Base-by-base conservation (phyloP, 2,888 invertebrate genomes). In the Saturnia pavonia region DNA sequence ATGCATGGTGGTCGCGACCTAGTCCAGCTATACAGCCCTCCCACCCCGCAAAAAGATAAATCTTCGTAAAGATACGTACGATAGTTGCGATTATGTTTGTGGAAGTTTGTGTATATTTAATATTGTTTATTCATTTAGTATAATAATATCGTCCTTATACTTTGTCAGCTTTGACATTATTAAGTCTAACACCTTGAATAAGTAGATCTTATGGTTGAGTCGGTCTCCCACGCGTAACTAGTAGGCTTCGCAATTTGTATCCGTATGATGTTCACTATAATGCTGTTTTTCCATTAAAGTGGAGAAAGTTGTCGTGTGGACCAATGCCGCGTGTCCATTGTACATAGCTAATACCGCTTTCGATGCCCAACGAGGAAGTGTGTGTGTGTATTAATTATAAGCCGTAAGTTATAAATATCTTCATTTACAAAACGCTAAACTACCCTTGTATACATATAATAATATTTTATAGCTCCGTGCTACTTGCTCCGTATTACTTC, bases 261-360 rank as follows among this genome's bases (percentile, higher is more conserved):
- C 87, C 86, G 85, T 88, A 88, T 83, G 82, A 77, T 78, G 78
- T 81, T 86, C 76, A 81, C 77, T 83, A 85, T 89, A 90, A 90
- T 88, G 91, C 79, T 80, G 88, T 88, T 91, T 91, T 91, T 91
- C 89, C 90, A 86, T 88, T 88, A 90, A 86, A 87, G 87, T 85
- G 89, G 90, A 88, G 92, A 92, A 92, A 92, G 92, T 91, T 88
- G 87, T 86, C 87, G 88, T 87, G 87, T 88, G 81, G 82, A 76
- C 77, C 78, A 81, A 80, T 80, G 82, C 84, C 83, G 87, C 86
- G 83, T 88, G 89, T 88, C 87, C 87, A 88, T 89, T 90, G 87
- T 87, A 88, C 88, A 85, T 87, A 86, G 87, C 87, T 89, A 87
- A 90, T 88, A 88, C 91, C 85, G 90, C 91, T 91, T 92, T 91